Conservation (phyloP, 2,113 vertebrate species). For the Tiliqua scincoides region DNA sequence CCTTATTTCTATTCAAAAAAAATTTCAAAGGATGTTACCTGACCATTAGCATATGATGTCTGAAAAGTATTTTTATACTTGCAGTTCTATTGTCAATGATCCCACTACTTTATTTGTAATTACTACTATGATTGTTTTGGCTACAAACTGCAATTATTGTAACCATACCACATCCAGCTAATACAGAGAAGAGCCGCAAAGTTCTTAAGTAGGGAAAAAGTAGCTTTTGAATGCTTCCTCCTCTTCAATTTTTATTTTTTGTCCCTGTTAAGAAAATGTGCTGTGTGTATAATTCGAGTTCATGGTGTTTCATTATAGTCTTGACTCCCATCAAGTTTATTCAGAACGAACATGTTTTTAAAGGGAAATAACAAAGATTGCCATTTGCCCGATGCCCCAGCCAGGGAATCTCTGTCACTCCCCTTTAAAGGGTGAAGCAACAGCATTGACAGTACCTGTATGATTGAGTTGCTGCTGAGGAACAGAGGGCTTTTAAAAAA, state of each 20-base stretch:
- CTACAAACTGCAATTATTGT: neutral
- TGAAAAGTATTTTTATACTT: neutral
- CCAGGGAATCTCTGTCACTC: no score
- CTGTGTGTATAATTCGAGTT: neutral
- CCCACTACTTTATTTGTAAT: neutral
- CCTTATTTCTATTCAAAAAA: conserved; percentile 5
- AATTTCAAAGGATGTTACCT: conserved; percentile 31
- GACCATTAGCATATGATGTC: neutral
- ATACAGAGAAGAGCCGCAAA: neutral
- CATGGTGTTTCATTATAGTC: neutral
- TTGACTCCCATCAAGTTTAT: neutral
- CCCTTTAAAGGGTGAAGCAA: no score
- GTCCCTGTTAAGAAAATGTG: neutral
- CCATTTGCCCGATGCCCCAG: no score
- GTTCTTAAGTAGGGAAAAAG: neutral
- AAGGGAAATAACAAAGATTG: neutral
- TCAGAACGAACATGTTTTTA: neutral
- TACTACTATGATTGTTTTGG: neutral
- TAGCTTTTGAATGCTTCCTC: neutral
- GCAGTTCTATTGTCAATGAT: neutral
- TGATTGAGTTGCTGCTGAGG: no score
- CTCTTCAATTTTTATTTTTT: neutral
- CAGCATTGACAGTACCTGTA: no score
- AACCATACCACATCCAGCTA: neutral
- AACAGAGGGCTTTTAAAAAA: no score